phyloP scores from a whole-genome alignment of 35 echinoderm and acorn worm genomes.

The Strongylocentrotus purpuratus region DNA sequence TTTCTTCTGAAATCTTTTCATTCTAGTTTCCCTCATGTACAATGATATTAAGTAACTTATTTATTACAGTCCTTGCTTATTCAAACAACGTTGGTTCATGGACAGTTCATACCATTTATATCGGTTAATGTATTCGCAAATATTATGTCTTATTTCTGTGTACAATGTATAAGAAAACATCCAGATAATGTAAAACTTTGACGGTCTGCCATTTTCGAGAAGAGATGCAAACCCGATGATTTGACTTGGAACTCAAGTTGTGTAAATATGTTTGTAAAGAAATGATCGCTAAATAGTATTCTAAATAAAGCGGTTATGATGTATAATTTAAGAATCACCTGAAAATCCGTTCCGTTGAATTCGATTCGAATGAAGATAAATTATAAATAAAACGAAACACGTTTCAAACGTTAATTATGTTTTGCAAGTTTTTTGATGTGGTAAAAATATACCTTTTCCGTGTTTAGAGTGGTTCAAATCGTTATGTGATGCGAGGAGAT shows the following conservation, averaged over 20 bases:
- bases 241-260: neutral
- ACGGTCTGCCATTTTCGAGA: slow-evolving; percentile 37
- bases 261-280: slow-evolving; percentile 19
- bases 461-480: neutral
- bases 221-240: slow-evolving; percentile 34
- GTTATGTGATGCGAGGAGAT: neutral
- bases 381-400: slow-evolving; percentile 30
- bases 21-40: neutral
- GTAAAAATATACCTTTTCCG: neutral
- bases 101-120: neutral
- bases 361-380: slow-evolving; percentile 9
- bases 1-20: neutral
- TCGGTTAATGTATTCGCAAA: neutral
- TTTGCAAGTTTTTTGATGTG: neutral
- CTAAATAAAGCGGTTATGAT: neutral
- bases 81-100: neutral
- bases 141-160: neutral
- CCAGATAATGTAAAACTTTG: slow-evolving; percentile 24
- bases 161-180: neutral
- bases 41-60: neutral
- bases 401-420: neutral
- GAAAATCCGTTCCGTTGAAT: slow-evolving; percentile 31
- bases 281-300: slow-evolving; percentile 1
- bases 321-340: slow-evolving; percentile 26
- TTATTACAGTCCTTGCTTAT: neutral